Evolutionary conservation across 2,888 invertebrate genomes (phyloP), one percentile per base, ranked within the genome.

Genomic region (Serripes groenlandicus): DNA sequence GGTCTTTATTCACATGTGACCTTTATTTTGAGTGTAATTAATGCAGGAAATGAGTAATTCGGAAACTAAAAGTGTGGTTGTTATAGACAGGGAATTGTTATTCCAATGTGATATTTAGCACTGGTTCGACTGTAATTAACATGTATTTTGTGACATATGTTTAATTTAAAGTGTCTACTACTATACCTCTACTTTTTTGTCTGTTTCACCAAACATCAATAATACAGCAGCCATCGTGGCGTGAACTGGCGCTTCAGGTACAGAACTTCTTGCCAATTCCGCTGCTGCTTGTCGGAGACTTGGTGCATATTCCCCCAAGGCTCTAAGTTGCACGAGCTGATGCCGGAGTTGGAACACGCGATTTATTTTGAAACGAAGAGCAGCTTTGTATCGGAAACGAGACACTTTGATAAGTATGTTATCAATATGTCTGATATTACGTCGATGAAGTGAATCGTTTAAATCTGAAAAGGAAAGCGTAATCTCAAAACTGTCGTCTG

Each of bases 241-340:
- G 54, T 83, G 83, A 0, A 83, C 80, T 54, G 77, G 77, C n/a
- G 77, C 74, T 71, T 62, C 66, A n/a, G 83, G 80, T 3, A 80
- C 66, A 0, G 23, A 37, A 23, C 77, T 26, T 1, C 58, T 37
- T 5, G 71, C 23, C 11, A 83, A 49, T 32, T 83, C 83, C 23
- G 64, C 49, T 0, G 72, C 74, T 3, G 79, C 83, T 18, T 64
- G 69, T 11, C 60, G 52, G 4, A 83, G 73, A 2, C 64, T 68
- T 7, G 83, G 77, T 3, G 77, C 62, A 28, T 77, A 70, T 52
- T 77, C 70, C 7, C 60, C 35, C 23, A 83, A 77, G 11, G 72
- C 49, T 52, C 52, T 52, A 21, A 83, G 72, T 26, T 64, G 49
- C 23, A 71, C 75, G 23, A 83, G 75, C 54, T 75, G 83, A n/a